These are phyloP conservation scores for Pocota personata DNA, from an alignment of 2,888 invertebrate genomes.

Conservation along the genomic window DNA sequence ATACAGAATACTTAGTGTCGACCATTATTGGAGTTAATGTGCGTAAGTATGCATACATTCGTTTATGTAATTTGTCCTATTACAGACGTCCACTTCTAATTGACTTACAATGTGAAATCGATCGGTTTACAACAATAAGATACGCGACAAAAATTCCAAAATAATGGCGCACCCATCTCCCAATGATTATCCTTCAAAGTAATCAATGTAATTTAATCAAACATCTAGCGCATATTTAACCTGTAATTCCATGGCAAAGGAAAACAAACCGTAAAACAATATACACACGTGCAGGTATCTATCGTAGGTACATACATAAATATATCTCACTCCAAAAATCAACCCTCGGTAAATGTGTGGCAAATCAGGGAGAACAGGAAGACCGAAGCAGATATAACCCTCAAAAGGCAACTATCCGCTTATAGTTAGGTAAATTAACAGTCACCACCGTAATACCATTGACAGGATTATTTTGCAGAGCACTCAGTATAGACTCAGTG, in stretches of 20 bases:
- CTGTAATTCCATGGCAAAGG: conserved; percentile 50
- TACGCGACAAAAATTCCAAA: background rate
- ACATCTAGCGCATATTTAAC: conserved; percentile 61
- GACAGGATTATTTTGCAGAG: conserved; percentile 57
- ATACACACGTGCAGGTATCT: conserved; percentile 51
- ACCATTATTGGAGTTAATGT: conserved; percentile 19
- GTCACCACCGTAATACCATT: conserved; percentile 62
- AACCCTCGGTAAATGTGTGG: conserved; percentile 34
- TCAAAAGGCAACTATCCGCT: conserved; percentile 64
- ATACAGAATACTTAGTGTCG: background rate
- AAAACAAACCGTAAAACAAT: conserved; percentile 43
- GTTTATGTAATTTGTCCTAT: conserved; percentile 20
- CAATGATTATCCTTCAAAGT: conserved; percentile 34
- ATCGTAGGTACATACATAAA: no score
- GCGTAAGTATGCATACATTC: background rate
- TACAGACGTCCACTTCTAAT: background rate
- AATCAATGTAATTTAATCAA: conserved; percentile 61
- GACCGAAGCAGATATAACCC: conserved; percentile 24
- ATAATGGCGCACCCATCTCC: background rate
- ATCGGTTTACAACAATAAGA: background rate
- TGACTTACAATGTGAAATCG: conserved; percentile 1
- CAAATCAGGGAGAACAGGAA: conserved; percentile 22
- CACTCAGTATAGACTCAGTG: background rate
- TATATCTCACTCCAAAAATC: background rate
- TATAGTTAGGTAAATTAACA: conserved; percentile 65